Conservation (phyloP, 1,140 invertebrate species). For the Calycopis cecrops region DNA sequence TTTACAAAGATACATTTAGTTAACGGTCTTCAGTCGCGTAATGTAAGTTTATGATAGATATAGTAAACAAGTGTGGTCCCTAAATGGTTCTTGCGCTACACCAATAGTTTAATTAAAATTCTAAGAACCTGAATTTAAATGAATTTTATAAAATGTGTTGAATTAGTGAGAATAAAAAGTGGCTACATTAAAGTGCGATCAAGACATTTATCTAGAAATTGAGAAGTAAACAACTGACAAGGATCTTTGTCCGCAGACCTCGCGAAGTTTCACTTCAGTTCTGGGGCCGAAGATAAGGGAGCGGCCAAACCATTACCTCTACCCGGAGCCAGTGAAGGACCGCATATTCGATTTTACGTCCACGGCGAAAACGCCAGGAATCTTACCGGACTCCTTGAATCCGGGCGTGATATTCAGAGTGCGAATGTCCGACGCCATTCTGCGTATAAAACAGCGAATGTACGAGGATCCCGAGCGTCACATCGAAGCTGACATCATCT, state of each 20-base stretch:
- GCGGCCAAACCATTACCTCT: slow-evolving; percentile 56
- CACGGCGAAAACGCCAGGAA: slow-evolving; percentile 48
- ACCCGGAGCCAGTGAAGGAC: slow-evolving; percentile 63
- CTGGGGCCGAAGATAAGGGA: slow-evolving; percentile 53
- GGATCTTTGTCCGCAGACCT: slow-evolving; percentile 46
- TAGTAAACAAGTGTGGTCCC: too few species aligned
- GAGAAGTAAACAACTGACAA: slow-evolving; percentile 18
- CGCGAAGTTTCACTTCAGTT: slow-evolving; percentile 41
- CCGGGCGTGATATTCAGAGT: slow-evolving; percentile 64
- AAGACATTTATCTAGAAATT: neutral
- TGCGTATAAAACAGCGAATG: slow-evolving; percentile 63
- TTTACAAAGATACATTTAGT: neutral
- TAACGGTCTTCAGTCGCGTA: too few species aligned
- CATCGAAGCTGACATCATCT: slow-evolving; percentile 64
- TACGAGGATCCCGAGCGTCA: slow-evolving; percentile 66
- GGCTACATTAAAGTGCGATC: neutral
- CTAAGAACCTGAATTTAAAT: too few species aligned
- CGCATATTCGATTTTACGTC: slow-evolving; percentile 51
- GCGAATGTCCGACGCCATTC: slow-evolving; percentile 60
- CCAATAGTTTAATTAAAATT: neutral
- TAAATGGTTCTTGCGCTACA: too few species aligned
- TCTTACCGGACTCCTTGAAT: slow-evolving; percentile 62
- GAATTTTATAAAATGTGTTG: too few species aligned
- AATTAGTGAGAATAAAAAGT: neutral
- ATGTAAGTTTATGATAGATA: too few species aligned